Evolutionary conservation across 1,140 invertebrate species (phyloP).

Genomic region (Pentalonia nigronervosa): DNA sequence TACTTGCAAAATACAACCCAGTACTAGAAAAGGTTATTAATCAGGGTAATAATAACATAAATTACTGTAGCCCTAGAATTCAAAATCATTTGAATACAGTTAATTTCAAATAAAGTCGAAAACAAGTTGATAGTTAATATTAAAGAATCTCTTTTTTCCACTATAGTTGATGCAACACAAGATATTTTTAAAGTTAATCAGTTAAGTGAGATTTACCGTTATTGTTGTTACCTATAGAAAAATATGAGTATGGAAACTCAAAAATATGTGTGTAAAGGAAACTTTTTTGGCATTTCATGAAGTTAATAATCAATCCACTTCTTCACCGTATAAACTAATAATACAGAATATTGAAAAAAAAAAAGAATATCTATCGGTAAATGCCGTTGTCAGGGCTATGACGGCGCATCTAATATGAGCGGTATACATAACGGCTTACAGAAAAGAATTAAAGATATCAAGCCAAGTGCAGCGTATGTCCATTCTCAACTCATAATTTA

Average conservation of each 20-base stretch:
- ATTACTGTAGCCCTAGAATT: too few species aligned
- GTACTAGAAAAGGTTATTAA: too few species aligned
- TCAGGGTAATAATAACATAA: too few species aligned
- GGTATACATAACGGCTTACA: too few species aligned
- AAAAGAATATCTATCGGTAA: neutral
- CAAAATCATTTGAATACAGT: too few species aligned
- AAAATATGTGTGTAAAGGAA: neutral
- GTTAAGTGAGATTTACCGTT: neutral
- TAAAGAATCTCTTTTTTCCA: neutral
- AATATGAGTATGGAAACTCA: neutral
- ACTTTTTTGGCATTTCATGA: neutral
- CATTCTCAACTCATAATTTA: neutral
- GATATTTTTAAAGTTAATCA: neutral
- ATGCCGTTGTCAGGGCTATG: neutral
- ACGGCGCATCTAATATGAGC: neutral
- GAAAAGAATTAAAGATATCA: too few species aligned
- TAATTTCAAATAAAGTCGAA: too few species aligned
- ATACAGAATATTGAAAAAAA: slow-evolving; percentile 2
- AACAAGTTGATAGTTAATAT: too few species aligned
- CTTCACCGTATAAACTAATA: neutral
- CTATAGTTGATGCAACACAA: neutral
- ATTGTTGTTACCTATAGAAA: neutral
- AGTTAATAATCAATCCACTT: neutral
- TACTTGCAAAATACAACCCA: too few species aligned
- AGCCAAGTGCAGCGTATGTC: neutral